phyloP scores from a whole-genome alignment of 2,797 vertebrate genomes.

The Neostethus bicornis region DNA sequence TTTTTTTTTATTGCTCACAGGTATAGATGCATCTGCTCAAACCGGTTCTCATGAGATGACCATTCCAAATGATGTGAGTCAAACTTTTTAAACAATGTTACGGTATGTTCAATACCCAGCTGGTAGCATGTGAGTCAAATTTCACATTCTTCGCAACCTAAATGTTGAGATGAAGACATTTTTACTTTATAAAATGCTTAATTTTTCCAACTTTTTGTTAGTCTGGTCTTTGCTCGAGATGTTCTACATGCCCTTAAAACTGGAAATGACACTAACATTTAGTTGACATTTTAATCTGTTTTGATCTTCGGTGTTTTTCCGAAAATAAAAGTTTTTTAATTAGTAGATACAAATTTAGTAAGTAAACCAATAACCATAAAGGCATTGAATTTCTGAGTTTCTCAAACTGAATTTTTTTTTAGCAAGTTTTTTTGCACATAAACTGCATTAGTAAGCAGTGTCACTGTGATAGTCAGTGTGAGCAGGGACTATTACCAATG shows the following conservation, averaged over 20 bases:
- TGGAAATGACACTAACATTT: background rate
- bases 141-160: background rate
- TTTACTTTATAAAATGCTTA: background rate
- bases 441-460: too few relatives aligned
- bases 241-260: background rate
- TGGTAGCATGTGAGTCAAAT: background rate
- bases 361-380: too few relatives aligned
- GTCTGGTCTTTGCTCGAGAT: background rate
- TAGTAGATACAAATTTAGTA: too few relatives aligned
- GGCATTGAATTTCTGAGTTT: too few relatives aligned
- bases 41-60: conserved; percentile 99
- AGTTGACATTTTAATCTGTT: background rate
- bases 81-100: background rate
- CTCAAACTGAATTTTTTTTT: too few relatives aligned
- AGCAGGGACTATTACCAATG: too few relatives aligned
- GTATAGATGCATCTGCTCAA: conserved; percentile 95
- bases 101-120: background rate
- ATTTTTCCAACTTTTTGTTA: background rate
- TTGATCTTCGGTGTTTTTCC: too few relatives aligned
- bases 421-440: too few relatives aligned
- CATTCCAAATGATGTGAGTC: conserved; percentile 99
- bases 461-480: too few relatives aligned
- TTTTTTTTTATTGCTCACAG: conserved; percentile 74
- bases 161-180: background rate
- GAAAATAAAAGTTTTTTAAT: too few relatives aligned